Conservation (phyloP, 2,113 vertebrate genomes). For the Platysternon megacephalum region DNA sequence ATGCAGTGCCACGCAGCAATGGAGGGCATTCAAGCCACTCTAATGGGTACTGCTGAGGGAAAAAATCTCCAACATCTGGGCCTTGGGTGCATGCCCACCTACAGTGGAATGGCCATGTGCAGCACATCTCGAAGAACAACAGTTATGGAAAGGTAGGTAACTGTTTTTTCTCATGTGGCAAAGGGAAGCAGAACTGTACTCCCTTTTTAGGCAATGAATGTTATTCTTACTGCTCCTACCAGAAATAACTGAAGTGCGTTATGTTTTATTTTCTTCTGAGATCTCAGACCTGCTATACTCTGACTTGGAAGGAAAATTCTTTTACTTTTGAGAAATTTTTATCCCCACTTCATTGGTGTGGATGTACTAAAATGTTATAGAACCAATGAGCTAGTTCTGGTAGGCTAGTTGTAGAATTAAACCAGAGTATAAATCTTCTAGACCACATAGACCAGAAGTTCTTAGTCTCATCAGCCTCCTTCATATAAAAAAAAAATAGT, state of each 20-base stretch:
- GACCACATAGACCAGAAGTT: not conserved
- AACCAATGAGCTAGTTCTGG: not conserved
- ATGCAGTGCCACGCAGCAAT: not conserved
- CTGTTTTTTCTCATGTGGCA: not conserved
- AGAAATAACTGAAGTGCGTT: not conserved
- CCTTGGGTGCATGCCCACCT: not conserved
- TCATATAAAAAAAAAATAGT: not conserved
- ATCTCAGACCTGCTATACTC: not conserved
- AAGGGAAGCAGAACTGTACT: conserved; percentile 2
- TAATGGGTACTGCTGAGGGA: not conserved
- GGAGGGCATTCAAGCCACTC: not conserved
- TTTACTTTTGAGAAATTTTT: not conserved
- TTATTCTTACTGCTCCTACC: conserved; percentile 1
- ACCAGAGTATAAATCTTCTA: not conserved
- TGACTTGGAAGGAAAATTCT: not conserved
- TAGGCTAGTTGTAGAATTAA: not conserved
- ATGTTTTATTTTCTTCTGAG: not conserved
- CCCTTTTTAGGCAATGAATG: not conserved
- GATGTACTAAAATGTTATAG: conserved; percentile 3
- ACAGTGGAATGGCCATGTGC: not conserved
- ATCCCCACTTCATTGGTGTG: not conserved
- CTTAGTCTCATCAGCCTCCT: not conserved
- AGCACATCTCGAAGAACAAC: not conserved
- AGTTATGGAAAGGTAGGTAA: not conserved
- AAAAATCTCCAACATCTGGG: not conserved